Evolutionary conservation across 2,113 vertebrate species (phyloP).

Genomic region (Alectura lathami): DNA sequence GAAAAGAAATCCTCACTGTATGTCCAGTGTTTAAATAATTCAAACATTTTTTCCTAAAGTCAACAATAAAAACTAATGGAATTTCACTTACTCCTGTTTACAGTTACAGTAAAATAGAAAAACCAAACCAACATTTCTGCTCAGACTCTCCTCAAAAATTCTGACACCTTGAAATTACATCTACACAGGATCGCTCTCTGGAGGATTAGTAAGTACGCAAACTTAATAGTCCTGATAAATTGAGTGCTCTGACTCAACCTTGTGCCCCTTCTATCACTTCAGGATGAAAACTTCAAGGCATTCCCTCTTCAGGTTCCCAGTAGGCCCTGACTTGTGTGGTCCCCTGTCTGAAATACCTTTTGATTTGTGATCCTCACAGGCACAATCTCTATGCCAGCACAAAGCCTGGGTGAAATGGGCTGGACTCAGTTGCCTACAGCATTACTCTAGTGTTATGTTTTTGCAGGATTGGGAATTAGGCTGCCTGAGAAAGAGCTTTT

Average conservation of each 20-base stretch:
- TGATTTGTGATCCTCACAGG: neutral
- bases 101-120: neutral
- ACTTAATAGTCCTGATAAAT: neutral
- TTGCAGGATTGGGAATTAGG: neutral
- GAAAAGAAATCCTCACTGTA: neutral
- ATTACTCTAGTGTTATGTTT: neutral
- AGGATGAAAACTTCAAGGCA: neutral
- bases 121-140: neutral
- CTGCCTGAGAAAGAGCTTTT: neutral
- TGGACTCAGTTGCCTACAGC: neutral
- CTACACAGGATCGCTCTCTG: neutral
- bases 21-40: neutral
- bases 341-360: neutral
- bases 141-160: neutral
- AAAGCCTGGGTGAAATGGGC: neutral
- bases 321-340: neutral
- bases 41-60: neutral
- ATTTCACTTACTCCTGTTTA: neutral
- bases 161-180: slow-evolving; percentile 20
- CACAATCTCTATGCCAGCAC: neutral
- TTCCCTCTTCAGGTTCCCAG: neutral
- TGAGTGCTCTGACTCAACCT: neutral
- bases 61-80: neutral
- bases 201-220: neutral
- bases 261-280: neutral